These are phyloP conservation scores for Proctacanthus coquilletti DNA, from an alignment of 1,140 invertebrate species.

Conservation along the genomic window DNA sequence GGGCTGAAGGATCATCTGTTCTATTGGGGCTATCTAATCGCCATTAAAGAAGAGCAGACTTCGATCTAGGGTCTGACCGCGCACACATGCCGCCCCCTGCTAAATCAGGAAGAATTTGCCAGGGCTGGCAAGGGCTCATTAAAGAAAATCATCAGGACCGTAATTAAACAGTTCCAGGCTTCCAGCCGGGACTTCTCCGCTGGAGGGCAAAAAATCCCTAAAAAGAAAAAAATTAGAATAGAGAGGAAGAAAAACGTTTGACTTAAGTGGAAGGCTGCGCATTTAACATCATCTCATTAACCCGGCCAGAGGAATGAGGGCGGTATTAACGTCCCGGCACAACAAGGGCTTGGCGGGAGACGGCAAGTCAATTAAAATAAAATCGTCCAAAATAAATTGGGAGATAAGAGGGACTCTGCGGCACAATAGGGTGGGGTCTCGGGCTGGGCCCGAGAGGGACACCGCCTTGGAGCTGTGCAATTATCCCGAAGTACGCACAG, in stretches of 20 bases:
- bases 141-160: background rate
- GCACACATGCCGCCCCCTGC: too few species aligned
- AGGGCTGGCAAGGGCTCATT: too few species aligned
- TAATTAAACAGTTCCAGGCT: background rate
- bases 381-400: background rate
- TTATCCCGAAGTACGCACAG: background rate
- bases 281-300: background rate
- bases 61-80: too few species aligned
- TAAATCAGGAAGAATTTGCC: too few species aligned
- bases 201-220: too few species aligned
- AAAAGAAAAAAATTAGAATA: background rate
- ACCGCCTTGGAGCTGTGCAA: background rate
- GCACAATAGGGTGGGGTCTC: background rate
- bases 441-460: background rate
- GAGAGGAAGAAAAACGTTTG: background rate
- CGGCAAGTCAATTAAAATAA: background rate
- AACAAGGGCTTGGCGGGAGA: too few species aligned
- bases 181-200: too few species aligned
- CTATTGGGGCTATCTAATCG: too few species aligned
- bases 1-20: too few species aligned
- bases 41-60: too few species aligned
- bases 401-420: background rate
- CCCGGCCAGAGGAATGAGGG: background rate
- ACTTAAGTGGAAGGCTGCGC: background rate
- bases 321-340: background rate